phyloP scores from a whole-genome alignment of 2,113 vertebrate species.

The Phycodurus eques region DNA sequence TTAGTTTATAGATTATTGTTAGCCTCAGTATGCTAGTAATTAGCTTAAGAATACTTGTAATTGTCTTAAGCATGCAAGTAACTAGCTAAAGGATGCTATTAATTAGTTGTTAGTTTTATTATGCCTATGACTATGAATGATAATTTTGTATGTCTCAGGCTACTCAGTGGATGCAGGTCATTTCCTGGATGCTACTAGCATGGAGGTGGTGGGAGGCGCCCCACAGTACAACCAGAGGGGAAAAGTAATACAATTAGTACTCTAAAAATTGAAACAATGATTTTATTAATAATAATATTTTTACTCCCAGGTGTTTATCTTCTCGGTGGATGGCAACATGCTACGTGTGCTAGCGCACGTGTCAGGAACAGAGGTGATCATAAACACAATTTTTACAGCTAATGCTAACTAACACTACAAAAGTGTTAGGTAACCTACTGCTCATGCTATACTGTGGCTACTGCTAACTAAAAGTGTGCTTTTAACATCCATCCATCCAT shows the following conservation, averaged over 20 bases:
- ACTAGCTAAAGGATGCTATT: too few relatives aligned
- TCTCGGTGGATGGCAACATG: slow-evolving; percentile 62
- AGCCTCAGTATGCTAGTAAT: too few relatives aligned
- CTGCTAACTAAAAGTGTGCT: too few relatives aligned
- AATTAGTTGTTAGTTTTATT: not conserved
- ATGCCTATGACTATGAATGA: not conserved
- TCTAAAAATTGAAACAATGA: not conserved
- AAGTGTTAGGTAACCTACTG: too few relatives aligned
- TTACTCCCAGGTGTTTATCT: slow-evolving; percentile 80
- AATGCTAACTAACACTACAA: too few relatives aligned
- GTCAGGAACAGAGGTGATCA: slow-evolving; percentile 80
- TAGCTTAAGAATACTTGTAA: too few relatives aligned
- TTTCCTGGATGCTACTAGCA: slow-evolving; percentile 72
- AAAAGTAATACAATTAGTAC: slow-evolving; percentile 77
- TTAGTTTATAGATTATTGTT: too few relatives aligned
- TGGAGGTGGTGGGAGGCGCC: slow-evolving; percentile 88
- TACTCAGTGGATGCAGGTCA: slow-evolving; percentile 91
- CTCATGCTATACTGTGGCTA: too few relatives aligned
- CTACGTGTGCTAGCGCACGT: slow-evolving; percentile 76
- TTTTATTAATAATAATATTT: not conserved
- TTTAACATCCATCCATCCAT: too few relatives aligned
- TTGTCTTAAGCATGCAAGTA: too few relatives aligned
- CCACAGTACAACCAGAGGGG: slow-evolving; percentile 91
- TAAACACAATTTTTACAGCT: not conserved
- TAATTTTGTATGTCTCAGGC: slow-evolving; percentile 66